These are phyloP conservation scores for Drosophila subsilvestris DNA, from an alignment of 2,888 invertebrate species.

Conservation along the genomic window DNA sequence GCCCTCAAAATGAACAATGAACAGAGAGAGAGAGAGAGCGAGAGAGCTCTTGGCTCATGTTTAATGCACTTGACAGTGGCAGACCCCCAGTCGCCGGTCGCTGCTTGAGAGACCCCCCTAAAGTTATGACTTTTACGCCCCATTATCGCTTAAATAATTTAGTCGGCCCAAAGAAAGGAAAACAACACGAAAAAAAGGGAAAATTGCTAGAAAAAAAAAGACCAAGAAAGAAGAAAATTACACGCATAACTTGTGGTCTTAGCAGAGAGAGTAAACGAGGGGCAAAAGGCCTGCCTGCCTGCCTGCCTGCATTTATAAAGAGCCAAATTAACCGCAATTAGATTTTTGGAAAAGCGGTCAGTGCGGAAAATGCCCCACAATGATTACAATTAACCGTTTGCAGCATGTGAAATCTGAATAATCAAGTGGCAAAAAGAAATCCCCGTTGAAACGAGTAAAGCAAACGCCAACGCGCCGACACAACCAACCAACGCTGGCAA, in stretches of 20 bases:
- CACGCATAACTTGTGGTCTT: slow-evolving; percentile 27
- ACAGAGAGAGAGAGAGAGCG: too few species aligned
- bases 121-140: slow-evolving; percentile 67
- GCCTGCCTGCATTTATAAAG: slow-evolving; percentile 40
- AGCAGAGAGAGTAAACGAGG: not conserved
- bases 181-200: slow-evolving; percentile 14
- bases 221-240: slow-evolving; percentile 19
- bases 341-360: slow-evolving; percentile 55
- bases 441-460: slow-evolving; percentile 2
- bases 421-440: slow-evolving; percentile 35
- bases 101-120: slow-evolving; percentile 26
- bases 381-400: slow-evolving; percentile 25
- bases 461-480: slow-evolving; percentile 1
- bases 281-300: slow-evolving; percentile 18
- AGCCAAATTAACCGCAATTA: slow-evolving; percentile 65
- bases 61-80: slow-evolving; percentile 50
- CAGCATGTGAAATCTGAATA: slow-evolving; percentile 35
- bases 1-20: slow-evolving; percentile 4
- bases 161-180: slow-evolving; percentile 41
- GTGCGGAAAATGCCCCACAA: slow-evolving; percentile 19
- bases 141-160: slow-evolving; percentile 76
- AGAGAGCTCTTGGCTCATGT: slow-evolving; percentile 34
- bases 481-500: slow-evolving; percentile 22
- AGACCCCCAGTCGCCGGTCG: slow-evolving; percentile 7
- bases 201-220: slow-evolving; percentile 55